Evolutionary conservation across 1,140 invertebrate genomes (phyloP).

Genomic region (Apocrypta bakeri): DNA sequence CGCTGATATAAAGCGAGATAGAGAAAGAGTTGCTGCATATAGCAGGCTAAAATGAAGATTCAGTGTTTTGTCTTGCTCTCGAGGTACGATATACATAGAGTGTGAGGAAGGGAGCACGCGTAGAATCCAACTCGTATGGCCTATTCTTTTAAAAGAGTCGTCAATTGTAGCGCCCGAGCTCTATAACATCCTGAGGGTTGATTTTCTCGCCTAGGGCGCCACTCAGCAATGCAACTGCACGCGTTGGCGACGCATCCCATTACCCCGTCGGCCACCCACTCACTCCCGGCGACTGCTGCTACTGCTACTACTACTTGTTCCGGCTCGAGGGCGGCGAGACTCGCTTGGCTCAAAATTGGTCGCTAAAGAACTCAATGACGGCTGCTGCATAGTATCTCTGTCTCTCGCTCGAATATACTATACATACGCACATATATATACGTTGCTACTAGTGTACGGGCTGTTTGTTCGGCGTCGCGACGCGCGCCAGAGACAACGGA

Average conservation of each 20-base stretch:
- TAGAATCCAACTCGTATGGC: slow-evolving; percentile 66
- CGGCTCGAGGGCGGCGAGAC: slow-evolving; percentile 14
- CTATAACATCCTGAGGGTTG: slow-evolving; percentile 43
- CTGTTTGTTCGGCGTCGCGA: background rate
- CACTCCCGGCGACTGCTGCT: background rate
- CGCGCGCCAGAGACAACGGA: background rate
- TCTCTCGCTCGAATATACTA: background rate
- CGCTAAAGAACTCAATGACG: slow-evolving; percentile 47
- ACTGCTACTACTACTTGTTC: background rate
- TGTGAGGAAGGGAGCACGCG: background rate
- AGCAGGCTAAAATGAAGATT: slow-evolving; percentile 71
- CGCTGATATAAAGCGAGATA: slow-evolving; percentile 8
- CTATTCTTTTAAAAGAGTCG: slow-evolving; percentile 70
- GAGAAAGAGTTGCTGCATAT: background rate
- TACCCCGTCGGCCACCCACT: slow-evolving; percentile 33
- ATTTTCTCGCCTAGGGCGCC: slow-evolving; percentile 49
- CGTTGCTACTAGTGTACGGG: background rate
- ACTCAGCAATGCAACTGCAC: slow-evolving; percentile 10
- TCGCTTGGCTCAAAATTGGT: slow-evolving; percentile 37
- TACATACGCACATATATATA: background rate
- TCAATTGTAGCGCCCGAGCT: slow-evolving; percentile 66
- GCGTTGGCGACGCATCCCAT: slow-evolving; percentile 29
- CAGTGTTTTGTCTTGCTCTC: slow-evolving; percentile 70
- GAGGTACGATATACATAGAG: slow-evolving; percentile 56
- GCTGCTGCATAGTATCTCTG: background rate